Conservation (phyloP, 2,888 invertebrate species). For the Aphrophora alni region DNA sequence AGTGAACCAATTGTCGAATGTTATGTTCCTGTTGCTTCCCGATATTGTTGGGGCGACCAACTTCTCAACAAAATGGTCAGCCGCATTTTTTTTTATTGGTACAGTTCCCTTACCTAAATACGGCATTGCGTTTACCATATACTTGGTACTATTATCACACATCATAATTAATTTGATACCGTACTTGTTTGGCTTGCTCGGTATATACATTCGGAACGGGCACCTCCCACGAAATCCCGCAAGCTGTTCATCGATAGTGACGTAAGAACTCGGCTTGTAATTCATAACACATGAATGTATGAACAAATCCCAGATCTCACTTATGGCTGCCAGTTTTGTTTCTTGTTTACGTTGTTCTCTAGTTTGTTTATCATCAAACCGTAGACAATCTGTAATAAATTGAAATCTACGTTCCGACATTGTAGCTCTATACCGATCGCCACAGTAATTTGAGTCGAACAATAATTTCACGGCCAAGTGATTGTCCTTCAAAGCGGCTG, state of each 20-base stretch:
- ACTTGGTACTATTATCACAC: conserved; percentile 20
- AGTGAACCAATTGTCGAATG: conserved; percentile 43
- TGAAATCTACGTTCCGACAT: too few relatives aligned
- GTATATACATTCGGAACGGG: conserved; percentile 43
- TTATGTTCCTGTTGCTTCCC: conserved; percentile 39
- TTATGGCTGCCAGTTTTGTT: too few relatives aligned
- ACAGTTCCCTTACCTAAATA: conserved; percentile 39
- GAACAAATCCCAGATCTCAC: too few relatives aligned
- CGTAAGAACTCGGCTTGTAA: conserved; percentile 40
- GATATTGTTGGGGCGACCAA: conserved; percentile 21
- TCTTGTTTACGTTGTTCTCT: too few relatives aligned
- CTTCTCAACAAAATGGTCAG: conserved; percentile 26
- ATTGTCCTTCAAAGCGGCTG: too few relatives aligned
- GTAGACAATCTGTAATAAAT: too few relatives aligned
- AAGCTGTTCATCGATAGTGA: conserved; percentile 50
- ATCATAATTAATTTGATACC: conserved; percentile 46
- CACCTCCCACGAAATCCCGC: conserved; percentile 48
- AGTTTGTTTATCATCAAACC: too few relatives aligned
- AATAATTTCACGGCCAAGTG: too few relatives aligned
- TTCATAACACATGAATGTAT: too few relatives aligned
- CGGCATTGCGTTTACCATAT: conserved; percentile 35
- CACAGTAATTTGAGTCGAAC: too few relatives aligned
- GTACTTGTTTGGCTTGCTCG: conserved; percentile 48
- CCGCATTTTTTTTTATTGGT: not conserved
- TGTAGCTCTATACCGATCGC: too few relatives aligned